Conservation (phyloP, 2,797 vertebrate species). For the Helicolenus hilgendorfi region DNA sequence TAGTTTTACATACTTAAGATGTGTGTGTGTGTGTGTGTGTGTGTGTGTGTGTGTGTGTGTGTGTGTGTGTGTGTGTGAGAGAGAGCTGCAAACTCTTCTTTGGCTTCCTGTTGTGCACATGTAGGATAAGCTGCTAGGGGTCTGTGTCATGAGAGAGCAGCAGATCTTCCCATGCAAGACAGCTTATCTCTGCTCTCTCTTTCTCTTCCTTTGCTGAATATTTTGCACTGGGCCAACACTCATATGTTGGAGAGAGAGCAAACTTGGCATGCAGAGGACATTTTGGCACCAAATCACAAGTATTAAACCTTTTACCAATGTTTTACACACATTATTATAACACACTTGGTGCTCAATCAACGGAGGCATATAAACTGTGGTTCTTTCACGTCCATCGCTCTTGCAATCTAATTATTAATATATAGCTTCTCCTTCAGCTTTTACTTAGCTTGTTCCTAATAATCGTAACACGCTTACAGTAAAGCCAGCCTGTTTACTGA, state of each 20-base stretch:
- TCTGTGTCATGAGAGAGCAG: conserved; percentile 79
- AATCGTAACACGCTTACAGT: neutral
- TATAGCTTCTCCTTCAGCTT: neutral
- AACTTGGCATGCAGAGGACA: conserved; percentile 21
- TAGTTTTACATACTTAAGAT: neutral
- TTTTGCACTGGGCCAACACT: conserved; percentile 36
- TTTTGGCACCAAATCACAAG: conserved; percentile 6
- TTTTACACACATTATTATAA: neutral
- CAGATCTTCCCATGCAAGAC: conserved; percentile 79
- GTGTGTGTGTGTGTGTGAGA: neutral
- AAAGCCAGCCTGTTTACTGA: neutral
- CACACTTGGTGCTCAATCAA: neutral
- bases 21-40: neutral
- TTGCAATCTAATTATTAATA: neutral
- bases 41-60: neutral
- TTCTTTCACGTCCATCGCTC: neutral
- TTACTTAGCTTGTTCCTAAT: neutral
- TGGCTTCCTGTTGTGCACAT: conserved; percentile 86
- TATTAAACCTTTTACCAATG: neutral
- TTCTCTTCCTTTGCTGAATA: conserved; percentile 71
- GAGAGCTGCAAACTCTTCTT: conserved; percentile 39
- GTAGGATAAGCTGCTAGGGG: conserved; percentile 78
- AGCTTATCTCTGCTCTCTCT: conserved; percentile 75
- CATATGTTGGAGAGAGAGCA: conserved; percentile 15
- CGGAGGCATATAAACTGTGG: neutral